Conservation (phyloP, 1,140 invertebrate genomes). For the Aphis craccivora region DNA sequence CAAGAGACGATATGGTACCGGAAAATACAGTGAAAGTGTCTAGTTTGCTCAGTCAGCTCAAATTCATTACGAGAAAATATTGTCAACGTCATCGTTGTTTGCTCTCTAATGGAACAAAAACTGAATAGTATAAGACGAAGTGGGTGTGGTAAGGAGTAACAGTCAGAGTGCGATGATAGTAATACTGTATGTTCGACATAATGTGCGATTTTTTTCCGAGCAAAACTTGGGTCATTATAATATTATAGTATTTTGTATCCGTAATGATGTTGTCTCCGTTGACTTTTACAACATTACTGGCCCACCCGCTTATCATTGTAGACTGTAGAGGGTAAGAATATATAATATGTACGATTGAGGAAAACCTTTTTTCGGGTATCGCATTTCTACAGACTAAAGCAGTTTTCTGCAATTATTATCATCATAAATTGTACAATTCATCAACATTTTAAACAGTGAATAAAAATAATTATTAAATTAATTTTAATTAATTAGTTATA, state of each 20-base stretch:
- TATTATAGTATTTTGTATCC: background rate
- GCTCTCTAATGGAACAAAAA: background rate
- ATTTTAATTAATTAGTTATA: background rate
- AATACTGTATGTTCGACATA: background rate
- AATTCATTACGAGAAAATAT: slow-evolving; percentile 1
- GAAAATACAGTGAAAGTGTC: background rate
- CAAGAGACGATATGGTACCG: background rate
- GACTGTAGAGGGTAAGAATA: background rate
- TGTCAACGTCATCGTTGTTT: slow-evolving; percentile 27
- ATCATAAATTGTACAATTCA: background rate
- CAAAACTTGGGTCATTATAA: slow-evolving; percentile 29
- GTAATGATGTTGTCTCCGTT: slow-evolving; percentile 15
- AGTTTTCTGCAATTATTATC: background rate
- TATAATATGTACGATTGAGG: background rate
- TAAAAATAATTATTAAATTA: background rate
- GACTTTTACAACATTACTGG: background rate
- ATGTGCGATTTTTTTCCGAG: background rate
- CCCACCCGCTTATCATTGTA: background rate
- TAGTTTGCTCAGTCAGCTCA: background rate
- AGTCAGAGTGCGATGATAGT: background rate
- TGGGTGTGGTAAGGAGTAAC: background rate
- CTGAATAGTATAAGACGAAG: background rate
- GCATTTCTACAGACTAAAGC: background rate
- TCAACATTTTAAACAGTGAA: background rate
- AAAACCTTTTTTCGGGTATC: background rate